These are phyloP conservation scores for Troides aeacus DNA, from an alignment of 2,888 invertebrate species.

Conservation along the genomic window DNA sequence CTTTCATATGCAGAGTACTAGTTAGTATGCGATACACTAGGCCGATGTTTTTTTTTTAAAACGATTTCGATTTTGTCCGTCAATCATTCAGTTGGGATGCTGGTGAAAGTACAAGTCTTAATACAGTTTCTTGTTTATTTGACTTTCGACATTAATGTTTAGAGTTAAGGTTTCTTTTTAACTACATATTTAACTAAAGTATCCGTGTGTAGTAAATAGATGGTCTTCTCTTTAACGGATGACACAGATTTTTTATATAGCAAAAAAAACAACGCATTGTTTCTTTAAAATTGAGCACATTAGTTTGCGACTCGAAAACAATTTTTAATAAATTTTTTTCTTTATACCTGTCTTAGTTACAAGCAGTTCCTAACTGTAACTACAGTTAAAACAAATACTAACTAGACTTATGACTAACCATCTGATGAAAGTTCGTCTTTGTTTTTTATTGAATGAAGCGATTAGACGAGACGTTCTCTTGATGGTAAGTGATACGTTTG, in stretches of 20 bases:
- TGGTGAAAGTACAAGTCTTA: conserved; percentile 25
- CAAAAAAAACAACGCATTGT: background rate
- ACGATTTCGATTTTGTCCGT: conserved; percentile 22
- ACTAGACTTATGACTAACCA: too few relatives aligned
- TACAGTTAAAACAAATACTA: too few relatives aligned
- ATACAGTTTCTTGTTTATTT: background rate
- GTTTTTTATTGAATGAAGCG: too few relatives aligned
- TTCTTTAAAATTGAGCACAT: conserved; percentile 5
- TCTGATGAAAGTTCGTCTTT: too few relatives aligned
- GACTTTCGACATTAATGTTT: background rate
- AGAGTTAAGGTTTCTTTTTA: conserved; percentile 2
- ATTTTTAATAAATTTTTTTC: background rate
- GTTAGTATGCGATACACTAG: background rate
- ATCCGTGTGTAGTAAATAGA: background rate
- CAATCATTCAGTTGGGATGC: conserved; percentile 25
- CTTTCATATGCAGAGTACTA: conserved; percentile 17
- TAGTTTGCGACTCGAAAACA: background rate
- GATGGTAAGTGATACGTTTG: too few relatives aligned
- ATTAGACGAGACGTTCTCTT: too few relatives aligned
- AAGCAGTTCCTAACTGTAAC: too few relatives aligned
- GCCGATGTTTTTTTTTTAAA: background rate
- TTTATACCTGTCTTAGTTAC: too few relatives aligned
- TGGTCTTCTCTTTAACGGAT: conserved; percentile 12
- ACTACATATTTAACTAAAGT: background rate
- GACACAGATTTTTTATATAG: conserved; percentile 1